A percentile compares a stretch with the other conserved stretches of the same genome.
These are phyloP conservation scores for Chaenogobius annularis DNA, from an alignment of 2,113 vertebrate genomes.

Conservation along the genomic window DNA sequence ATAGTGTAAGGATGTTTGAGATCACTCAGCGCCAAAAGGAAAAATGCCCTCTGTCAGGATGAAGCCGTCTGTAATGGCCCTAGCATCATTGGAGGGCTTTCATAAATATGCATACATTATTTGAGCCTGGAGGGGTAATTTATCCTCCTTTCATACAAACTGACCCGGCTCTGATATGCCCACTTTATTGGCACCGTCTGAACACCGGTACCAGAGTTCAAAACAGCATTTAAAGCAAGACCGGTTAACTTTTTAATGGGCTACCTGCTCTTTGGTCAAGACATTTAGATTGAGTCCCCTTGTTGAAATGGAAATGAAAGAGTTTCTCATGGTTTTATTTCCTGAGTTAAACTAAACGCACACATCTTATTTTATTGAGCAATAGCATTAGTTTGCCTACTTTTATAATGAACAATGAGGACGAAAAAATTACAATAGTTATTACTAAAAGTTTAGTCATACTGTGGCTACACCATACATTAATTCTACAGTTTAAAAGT, in stretches of 20 bases:
- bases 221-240: constrained; percentile 26
- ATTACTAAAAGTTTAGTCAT: no score
- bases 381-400: no score
- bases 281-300: not conserved
- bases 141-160: constrained; percentile 57
- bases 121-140: constrained; percentile 63
- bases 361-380: no score
- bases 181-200: constrained; percentile 56
- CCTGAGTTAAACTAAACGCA: not conserved
- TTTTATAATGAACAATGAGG: no score
- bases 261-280: not conserved
- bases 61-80: constrained; percentile 76
- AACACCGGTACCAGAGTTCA: constrained; percentile 56
- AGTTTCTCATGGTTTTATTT: not conserved
- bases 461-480: no score
- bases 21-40: constrained; percentile 69
- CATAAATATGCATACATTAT: constrained; percentile 71
- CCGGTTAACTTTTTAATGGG: not conserved
- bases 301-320: not conserved
- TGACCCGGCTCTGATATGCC: constrained; percentile 65
- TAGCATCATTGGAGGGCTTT: constrained; percentile 63
- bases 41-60: constrained; percentile 75
- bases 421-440: no score
- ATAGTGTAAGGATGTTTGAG: constrained; percentile 55
- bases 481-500: no score